phyloP scores from a whole-genome alignment of 2,888 invertebrate species.

The Sphaerophoria rueppellii region DNA sequence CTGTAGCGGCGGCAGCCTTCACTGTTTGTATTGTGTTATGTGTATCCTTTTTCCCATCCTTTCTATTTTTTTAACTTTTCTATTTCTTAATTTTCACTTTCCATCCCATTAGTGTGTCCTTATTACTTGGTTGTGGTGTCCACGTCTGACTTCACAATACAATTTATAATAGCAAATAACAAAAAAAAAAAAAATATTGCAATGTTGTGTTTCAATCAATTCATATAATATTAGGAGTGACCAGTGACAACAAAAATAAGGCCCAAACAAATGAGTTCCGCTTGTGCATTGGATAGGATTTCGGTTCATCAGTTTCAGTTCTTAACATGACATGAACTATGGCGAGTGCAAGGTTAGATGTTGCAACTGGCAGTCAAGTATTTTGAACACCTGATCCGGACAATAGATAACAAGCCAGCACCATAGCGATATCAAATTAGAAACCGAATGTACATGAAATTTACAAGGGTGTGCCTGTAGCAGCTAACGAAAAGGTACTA shows the following conservation, averaged over 20 bases:
- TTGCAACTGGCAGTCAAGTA: not conserved
- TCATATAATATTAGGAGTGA: too few relatives aligned
- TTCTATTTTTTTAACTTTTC: too few relatives aligned
- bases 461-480: not conserved
- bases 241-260: not conserved
- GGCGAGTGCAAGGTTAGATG: not conserved
- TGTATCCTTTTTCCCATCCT: too few relatives aligned
- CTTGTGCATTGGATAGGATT: not conserved
- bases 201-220: too few relatives aligned
- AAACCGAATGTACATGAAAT: not conserved
- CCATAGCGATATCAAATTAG: not conserved
- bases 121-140: too few relatives aligned
- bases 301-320: not conserved
- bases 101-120: too few relatives aligned
- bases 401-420: not conserved
- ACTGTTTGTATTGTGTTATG: too few relatives aligned
- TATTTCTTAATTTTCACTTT: too few relatives aligned
- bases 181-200: too few relatives aligned
- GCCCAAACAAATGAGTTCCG: not conserved
- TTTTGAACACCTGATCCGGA: not conserved
- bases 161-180: too few relatives aligned
- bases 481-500: not conserved
- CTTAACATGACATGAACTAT: not conserved
- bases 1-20: too few relatives aligned
- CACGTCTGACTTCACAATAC: too few relatives aligned